phyloP scores from a whole-genome alignment of 2,113 vertebrate species.

The Serinus canaria region DNA sequence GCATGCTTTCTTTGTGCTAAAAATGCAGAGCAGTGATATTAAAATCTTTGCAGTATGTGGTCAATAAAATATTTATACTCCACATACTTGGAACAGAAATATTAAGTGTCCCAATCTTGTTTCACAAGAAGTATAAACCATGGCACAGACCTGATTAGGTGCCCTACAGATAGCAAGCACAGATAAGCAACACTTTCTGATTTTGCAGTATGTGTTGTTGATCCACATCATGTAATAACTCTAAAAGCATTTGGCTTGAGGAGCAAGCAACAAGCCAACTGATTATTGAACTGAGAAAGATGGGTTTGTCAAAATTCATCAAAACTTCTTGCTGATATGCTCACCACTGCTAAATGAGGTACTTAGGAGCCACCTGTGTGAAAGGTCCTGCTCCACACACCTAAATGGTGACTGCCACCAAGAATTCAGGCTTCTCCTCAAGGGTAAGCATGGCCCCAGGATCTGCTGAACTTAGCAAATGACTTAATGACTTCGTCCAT shows the following conservation, averaged over 20 bases:
- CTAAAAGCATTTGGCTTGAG: background rate
- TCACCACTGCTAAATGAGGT: background rate
- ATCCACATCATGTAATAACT: background rate
- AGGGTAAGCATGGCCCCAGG: background rate
- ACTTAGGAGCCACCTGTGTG: background rate
- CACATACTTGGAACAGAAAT: background rate
- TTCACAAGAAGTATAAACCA: background rate
- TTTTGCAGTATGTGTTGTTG: background rate
- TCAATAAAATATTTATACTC: background rate
- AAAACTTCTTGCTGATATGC: background rate
- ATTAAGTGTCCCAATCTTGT: background rate
- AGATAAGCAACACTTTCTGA: background rate
- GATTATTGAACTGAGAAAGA: background rate
- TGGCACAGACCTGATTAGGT: background rate
- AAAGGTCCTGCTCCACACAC: background rate
- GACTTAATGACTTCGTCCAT: background rate
- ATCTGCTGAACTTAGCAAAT: background rate
- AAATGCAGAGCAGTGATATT: background rate
- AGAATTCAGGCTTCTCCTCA: background rate
- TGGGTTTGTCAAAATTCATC: background rate
- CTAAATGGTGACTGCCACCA: background rate
- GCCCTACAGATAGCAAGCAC: background rate
- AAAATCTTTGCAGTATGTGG: background rate
- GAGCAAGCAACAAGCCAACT: background rate
- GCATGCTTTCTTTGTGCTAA: background rate